Percentiles rank a stretch among this genome's conserved stretches.
Conservation (phyloP, 2,888 invertebrate species). For the Barypeithes pellucidus region DNA sequence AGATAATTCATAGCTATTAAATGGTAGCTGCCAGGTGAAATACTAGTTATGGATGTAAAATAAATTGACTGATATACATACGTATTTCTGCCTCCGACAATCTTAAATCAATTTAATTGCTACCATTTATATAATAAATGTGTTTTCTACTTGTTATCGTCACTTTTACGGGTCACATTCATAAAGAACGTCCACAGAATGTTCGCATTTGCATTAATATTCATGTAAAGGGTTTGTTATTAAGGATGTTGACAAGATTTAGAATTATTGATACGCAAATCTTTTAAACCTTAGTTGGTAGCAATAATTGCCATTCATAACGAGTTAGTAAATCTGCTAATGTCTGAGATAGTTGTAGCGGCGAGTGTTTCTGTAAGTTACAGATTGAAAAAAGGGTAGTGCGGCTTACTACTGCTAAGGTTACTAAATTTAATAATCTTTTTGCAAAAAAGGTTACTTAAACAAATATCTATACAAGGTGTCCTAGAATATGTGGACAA, state of each 20-base stretch:
- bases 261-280: background rate
- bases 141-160: slow-evolving; percentile 30
- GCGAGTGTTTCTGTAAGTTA: background rate
- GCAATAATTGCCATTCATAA: background rate
- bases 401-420: no score
- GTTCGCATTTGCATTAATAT: slow-evolving; percentile 31
- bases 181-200: slow-evolving; percentile 32
- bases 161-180: slow-evolving; percentile 34
- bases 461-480: no score
- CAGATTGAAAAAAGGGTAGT: slow-evolving; percentile 18
- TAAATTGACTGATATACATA: slow-evolving; percentile 41
- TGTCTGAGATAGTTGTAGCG: no score
- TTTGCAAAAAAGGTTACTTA: background rate
- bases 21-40: slow-evolving; percentile 32
- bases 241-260: slow-evolving; percentile 14
- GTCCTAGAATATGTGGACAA: no score
- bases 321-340: no score
- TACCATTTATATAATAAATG: slow-evolving; percentile 39
- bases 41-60: slow-evolving; percentile 36
- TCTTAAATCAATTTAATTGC: slow-evolving; percentile 50
- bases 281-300: background rate
- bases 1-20: slow-evolving; percentile 23
- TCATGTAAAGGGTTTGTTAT: slow-evolving; percentile 16
- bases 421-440: no score
- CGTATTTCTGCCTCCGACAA: slow-evolving; percentile 32